Evolutionary conservation across 2,113 vertebrate genomes (phyloP).

Genomic region (Solea senegalensis): DNA sequence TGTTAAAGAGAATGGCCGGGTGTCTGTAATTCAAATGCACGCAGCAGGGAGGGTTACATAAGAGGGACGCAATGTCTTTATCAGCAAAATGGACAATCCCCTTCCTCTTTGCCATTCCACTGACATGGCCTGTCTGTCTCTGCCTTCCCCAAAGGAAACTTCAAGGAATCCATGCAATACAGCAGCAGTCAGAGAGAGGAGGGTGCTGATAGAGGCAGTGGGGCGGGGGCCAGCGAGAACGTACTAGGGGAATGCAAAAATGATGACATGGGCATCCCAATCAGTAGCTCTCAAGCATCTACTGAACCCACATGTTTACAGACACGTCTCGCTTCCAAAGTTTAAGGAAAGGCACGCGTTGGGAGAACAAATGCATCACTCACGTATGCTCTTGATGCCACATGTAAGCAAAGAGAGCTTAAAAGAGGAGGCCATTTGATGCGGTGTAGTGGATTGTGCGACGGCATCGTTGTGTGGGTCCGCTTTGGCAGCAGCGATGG

Average conservation of each 20-base stretch:
- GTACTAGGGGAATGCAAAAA: neutral
- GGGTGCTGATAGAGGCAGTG: constrained; percentile 2
- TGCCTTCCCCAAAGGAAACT: constrained; percentile 8
- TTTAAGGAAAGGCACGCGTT: neutral
- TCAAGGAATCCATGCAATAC: constrained; percentile 6
- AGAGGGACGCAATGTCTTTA: constrained; percentile 22
- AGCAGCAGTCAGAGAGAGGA: constrained; percentile 4
- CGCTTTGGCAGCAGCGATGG: neutral
- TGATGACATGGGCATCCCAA: neutral
- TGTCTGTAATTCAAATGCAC: constrained; percentile 1
- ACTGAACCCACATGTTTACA: neutral
- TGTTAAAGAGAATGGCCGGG: too few species aligned
- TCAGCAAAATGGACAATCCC: constrained; percentile 12
- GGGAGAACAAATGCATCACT: neutral
- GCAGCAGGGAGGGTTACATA: constrained; percentile 13
- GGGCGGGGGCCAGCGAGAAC: neutral
- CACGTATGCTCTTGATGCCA: neutral
- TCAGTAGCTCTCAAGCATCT: neutral
- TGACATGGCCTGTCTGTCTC: constrained; percentile 24
- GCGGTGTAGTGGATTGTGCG: neutral
- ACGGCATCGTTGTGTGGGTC: neutral
- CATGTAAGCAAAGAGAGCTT: neutral
- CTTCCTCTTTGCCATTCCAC: constrained; percentile 2
- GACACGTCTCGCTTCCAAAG: neutral
- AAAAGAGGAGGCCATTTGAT: neutral